Base-by-base conservation (phyloP, 1,140 invertebrate genomes). In the Hirudo medicinalis region DNA sequence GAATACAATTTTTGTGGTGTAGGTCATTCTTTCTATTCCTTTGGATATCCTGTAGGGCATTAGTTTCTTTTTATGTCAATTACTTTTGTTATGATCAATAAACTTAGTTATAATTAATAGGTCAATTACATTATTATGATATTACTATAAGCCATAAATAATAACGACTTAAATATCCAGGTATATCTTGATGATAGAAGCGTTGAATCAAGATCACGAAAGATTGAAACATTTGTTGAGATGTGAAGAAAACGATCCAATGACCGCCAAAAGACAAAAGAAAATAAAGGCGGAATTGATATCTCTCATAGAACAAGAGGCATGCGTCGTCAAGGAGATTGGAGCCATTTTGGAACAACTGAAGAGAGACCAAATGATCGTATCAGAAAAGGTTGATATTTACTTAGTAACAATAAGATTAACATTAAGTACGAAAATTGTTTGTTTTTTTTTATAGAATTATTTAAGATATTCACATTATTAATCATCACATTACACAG, bases 101-200 rank as follows among this genome's bases (percentile, higher is more conserved):
- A n/a, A n/a, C n/a, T n/a, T n/a, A n/a, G n/a, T n/a, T n/a, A n/a
- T n/a, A n/a, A n/a, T n/a, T n/a, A 36, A 57, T 57, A 57, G 25
- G 2, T 57, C 20, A 57, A 57, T 20, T n/a, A 5, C 25, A 57
- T 57, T 20, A 9, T n/a, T n/a, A 57, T 9, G 25, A n/a, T n/a
- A 9, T n/a, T n/a, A n/a, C n/a, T n/a, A n/a, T n/a, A n/a, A n/a
- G n/a, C n/a, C n/a, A n/a, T n/a, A n/a, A n/a, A n/a, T n/a, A 57
- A 57, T 25, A 57, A 57, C 20, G 2, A 2, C 19, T 63, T 63
- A 63, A 63, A 49, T 17, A 8, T 63, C 57, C 22, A 63, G 57
- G 29, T 63, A 63, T 20, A n/a, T 63, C 22, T 20, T 63, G 57
- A 63, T 63, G 57, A 32, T 63, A 25, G 57, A 63, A 63, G 57